phyloP scores from a whole-genome alignment of 2,113 vertebrate genomes.

The Psilopogon haemacephalus region DNA sequence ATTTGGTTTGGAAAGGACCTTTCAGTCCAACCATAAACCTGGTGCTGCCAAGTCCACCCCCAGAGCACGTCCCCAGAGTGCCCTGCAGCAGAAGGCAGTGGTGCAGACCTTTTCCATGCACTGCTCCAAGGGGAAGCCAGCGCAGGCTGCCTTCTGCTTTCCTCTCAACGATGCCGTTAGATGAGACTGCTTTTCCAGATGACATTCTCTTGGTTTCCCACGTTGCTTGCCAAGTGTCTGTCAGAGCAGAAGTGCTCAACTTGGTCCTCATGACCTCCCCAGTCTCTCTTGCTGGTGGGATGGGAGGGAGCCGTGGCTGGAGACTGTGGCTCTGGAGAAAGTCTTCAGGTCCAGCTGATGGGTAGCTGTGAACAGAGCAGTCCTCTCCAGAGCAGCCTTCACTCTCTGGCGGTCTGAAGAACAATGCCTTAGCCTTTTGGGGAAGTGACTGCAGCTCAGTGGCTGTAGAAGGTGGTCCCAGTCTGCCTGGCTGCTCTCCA shows the following conservation, averaged over 20 bases:
- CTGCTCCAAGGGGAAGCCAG: not conserved
- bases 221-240: not conserved
- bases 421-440: not conserved
- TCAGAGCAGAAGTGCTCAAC: not conserved
- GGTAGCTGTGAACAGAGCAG: not conserved
- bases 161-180: not conserved
- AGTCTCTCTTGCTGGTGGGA: not conserved
- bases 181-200: not conserved
- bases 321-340: not conserved
- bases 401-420: not conserved
- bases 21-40: not conserved
- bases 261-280: not conserved
- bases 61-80: not conserved
- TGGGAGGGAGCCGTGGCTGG: not conserved
- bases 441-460: not conserved
- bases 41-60: not conserved
- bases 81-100: not conserved
- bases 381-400: not conserved
- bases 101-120: not conserved
- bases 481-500: no score
- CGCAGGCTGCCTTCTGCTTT: not conserved
- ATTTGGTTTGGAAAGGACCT: not conserved
- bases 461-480: not conserved
- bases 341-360: not conserved
- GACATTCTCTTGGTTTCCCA: not conserved